Conservation (phyloP, 2,888 invertebrate genomes). For the Balanococcus diminutus region DNA sequence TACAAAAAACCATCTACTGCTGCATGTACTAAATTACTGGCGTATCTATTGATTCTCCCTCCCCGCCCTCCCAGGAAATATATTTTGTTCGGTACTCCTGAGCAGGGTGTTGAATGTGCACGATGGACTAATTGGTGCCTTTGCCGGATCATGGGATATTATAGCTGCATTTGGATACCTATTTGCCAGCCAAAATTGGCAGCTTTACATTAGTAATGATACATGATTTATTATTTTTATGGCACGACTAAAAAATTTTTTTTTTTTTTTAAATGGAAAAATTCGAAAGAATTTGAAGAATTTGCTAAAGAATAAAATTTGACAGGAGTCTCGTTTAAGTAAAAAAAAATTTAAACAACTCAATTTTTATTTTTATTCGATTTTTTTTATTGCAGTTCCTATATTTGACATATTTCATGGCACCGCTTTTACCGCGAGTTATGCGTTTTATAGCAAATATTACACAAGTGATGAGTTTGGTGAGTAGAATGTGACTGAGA, state of each 20-base stretch:
- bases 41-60: too few species aligned
- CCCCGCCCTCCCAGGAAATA: too few species aligned
- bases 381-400: constrained; percentile 53
- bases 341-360: too few species aligned
- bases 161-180: constrained; percentile 55
- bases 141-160: constrained; percentile 57
- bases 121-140: constrained; percentile 58
- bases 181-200: constrained; percentile 56
- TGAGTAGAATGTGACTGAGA: too few species aligned
- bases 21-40: too few species aligned
- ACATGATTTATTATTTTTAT: too few species aligned
- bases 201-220: constrained; percentile 57
- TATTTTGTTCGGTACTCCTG: constrained; percentile 57
- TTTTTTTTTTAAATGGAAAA: too few species aligned
- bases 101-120: constrained; percentile 57
- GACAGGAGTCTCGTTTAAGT: too few species aligned
- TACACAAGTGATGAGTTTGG: constrained; percentile 52
- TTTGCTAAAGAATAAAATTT: too few species aligned
- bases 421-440: constrained; percentile 42
- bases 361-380: neutral
- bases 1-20: too few species aligned
- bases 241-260: too few species aligned
- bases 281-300: too few species aligned
- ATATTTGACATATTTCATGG: constrained; percentile 55
- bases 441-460: constrained; percentile 53